phyloP scores from a whole-genome alignment of 2,888 invertebrate species.

The Cenopis cana region DNA sequence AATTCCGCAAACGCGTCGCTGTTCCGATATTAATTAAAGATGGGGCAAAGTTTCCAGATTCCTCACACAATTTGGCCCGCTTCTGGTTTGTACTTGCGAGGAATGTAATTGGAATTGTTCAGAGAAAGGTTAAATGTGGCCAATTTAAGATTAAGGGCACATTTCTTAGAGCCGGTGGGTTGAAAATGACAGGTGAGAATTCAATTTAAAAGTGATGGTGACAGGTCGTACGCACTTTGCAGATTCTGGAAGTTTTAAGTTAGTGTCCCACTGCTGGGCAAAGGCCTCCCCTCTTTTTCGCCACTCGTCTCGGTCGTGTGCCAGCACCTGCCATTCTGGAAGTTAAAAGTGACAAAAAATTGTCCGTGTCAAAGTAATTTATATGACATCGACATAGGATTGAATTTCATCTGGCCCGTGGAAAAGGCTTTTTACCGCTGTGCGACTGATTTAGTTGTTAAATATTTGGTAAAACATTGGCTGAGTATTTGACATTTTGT shows the following conservation, averaged over 20 bases:
- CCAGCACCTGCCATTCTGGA: no score
- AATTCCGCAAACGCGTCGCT: constrained; percentile 59
- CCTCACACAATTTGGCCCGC: constrained; percentile 65
- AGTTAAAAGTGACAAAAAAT: no score
- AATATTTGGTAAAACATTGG: no score
- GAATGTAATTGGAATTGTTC: constrained; percentile 82
- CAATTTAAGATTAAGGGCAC: constrained; percentile 69
- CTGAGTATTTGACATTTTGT: background rate
- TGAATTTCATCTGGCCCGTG: no score
- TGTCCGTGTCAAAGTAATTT: no score
- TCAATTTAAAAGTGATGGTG: constrained; percentile 6
- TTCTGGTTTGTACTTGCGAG: constrained; percentile 60
- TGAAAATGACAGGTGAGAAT: constrained; percentile 38
- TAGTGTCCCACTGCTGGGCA: no score
- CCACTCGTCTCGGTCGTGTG: no score
- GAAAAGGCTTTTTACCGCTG: no score
- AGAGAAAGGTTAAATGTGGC: constrained; percentile 69
- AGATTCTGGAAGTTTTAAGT: no score
- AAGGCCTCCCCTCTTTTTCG: no score
- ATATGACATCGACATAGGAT: no score
- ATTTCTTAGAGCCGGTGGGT: constrained; percentile 37
- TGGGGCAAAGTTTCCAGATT: constrained; percentile 70
- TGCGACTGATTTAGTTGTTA: no score
- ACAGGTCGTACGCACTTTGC: background rate
- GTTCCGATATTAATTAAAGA: constrained; percentile 74